phyloP scores from a whole-genome alignment of 2,888 invertebrate species.

The Plagodis dolabraria region DNA sequence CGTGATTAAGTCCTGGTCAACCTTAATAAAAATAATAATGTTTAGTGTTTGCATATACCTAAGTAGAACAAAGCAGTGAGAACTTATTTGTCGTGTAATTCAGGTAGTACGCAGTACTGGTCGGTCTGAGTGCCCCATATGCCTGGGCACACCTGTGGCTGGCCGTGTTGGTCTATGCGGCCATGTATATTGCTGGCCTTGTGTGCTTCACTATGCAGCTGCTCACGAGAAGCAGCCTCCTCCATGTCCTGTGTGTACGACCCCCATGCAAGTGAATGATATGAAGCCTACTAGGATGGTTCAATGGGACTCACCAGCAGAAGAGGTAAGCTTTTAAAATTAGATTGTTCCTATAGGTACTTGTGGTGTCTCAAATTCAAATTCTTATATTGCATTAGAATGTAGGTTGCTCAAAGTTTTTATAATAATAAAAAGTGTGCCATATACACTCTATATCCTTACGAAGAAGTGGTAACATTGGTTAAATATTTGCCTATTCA shows the following conservation, averaged over 20 bases:
- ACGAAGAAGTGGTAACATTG: too few relatives aligned
- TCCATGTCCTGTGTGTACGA: constrained; percentile 96
- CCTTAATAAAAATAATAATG: too few relatives aligned
- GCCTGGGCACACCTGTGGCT: constrained; percentile 93
- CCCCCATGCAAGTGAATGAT: constrained; percentile 91
- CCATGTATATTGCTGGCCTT: constrained; percentile 98
- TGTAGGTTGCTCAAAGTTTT: too few relatives aligned
- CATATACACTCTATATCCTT: too few relatives aligned
- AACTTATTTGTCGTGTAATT: too few relatives aligned
- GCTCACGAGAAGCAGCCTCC: constrained; percentile 92
- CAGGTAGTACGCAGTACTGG: constrained; percentile 75
- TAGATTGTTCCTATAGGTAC: neutral
- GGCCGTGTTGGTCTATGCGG: constrained; percentile 97
- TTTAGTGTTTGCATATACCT: too few relatives aligned
- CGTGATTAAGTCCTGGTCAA: too few relatives aligned
- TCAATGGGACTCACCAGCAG: constrained; percentile 69
- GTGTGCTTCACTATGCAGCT: constrained; percentile 95
- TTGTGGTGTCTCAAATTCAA: too few relatives aligned
- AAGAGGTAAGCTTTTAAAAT: constrained; percentile 59
- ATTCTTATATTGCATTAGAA: too few relatives aligned
- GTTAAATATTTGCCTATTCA: too few relatives aligned
- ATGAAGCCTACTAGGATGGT: constrained; percentile 88
- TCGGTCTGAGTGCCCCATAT: constrained; percentile 92
- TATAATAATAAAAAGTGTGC: too few relatives aligned
- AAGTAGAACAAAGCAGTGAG: too few relatives aligned